Evolutionary conservation across 2,888 invertebrate species (phyloP).

Genomic region (Parasteatoda lunata): DNA sequence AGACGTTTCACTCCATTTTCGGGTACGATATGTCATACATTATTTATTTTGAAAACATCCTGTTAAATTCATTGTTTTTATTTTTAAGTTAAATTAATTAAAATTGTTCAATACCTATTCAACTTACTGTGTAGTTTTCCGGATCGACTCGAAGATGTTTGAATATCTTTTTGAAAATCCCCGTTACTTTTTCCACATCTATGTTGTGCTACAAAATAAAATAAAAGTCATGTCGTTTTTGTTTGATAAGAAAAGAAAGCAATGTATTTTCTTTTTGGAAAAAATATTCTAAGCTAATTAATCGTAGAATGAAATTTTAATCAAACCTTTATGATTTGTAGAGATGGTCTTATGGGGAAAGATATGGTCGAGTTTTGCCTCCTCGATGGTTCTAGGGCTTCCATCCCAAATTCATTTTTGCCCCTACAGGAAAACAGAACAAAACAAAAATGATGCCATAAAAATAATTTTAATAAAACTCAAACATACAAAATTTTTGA

Average conservation of each 20-base stretch:
- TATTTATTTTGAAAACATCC: too few relatives aligned
- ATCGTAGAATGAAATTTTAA: slow-evolving; percentile 47
- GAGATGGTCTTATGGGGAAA: slow-evolving; percentile 75
- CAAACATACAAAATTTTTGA: too few relatives aligned
- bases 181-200: slow-evolving; percentile 75
- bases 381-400: slow-evolving; percentile 75
- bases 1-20: too few relatives aligned
- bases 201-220: slow-evolving; percentile 73
- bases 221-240: slow-evolving; percentile 31
- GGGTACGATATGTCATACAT: too few relatives aligned
- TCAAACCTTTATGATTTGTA: slow-evolving; percentile 76
- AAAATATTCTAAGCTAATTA: not conserved
- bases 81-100: too few relatives aligned
- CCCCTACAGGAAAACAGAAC: slow-evolving; percentile 49
- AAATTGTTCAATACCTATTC: too few relatives aligned
- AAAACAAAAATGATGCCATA: too few relatives aligned
- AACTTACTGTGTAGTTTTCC: slow-evolving; percentile 75
- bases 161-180: slow-evolving; percentile 77
- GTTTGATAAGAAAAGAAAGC: not conserved
- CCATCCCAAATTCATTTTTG: slow-evolving; percentile 75
- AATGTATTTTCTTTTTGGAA: not conserved
- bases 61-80: too few relatives aligned
- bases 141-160: slow-evolving; percentile 76
- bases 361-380: slow-evolving; percentile 74
- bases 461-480: too few relatives aligned